A percentile compares a stretch with the other conserved stretches of the same genome.
Conservation (phyloP, 2,888 invertebrate genomes). For the Drosophila tanythrix region DNA sequence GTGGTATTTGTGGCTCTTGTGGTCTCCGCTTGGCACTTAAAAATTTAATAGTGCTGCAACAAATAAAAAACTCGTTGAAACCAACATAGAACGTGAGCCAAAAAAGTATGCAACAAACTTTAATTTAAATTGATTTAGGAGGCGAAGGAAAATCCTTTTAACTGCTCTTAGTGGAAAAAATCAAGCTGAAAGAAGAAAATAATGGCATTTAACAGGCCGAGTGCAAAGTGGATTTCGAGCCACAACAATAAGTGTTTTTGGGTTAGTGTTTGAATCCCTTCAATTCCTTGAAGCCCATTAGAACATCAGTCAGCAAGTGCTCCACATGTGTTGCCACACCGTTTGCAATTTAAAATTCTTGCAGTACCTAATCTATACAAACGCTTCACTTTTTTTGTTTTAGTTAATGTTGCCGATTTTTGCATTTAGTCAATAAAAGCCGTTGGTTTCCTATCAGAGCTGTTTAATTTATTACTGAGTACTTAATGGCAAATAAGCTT, state of each 20-base stretch:
- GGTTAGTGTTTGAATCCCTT: conserved; percentile 25
- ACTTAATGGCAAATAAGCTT: conserved; percentile 3
- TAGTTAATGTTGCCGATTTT: not conserved
- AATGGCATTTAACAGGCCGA: conserved; percentile 58
- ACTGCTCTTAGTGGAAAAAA: conserved; percentile 22
- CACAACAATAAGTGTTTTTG: conserved; percentile 40
- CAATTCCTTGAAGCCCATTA: conserved; percentile 43
- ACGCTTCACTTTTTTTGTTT: not conserved
- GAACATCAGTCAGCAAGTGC: conserved; percentile 14
- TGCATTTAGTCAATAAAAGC: too few relatives aligned
- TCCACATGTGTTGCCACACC: not conserved
- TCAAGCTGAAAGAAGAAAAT: conserved; percentile 25
- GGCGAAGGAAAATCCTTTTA: conserved; percentile 41
- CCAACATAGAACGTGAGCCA: conserved; percentile 24
- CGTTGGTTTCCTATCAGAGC: not conserved
- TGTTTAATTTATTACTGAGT: conserved; percentile 3
- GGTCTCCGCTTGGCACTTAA: conserved; percentile 75
- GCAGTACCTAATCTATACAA: not conserved
- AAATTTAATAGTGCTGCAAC: conserved; percentile 75
- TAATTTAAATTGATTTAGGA: conserved; percentile 55
- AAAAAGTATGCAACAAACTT: conserved; percentile 49
- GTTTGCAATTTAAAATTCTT: not conserved
- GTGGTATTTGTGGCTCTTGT: conserved; percentile 76
- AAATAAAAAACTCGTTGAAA: conserved; percentile 46
- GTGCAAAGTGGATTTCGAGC: conserved; percentile 46